Conservation (phyloP, 2,113 vertebrate genomes). For the Phylloscopus trochiloides region DNA sequence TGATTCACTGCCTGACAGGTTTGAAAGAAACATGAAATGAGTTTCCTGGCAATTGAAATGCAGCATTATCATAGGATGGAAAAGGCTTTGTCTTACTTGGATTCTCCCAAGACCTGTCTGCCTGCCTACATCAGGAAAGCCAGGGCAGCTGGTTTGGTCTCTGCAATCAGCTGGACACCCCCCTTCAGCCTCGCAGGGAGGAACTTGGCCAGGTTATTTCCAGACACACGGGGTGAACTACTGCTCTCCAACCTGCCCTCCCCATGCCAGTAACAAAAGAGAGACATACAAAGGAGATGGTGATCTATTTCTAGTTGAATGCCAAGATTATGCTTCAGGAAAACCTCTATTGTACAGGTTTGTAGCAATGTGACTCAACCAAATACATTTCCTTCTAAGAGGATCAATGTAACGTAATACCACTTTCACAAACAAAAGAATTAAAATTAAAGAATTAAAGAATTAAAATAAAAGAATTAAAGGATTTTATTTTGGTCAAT, state of each 20-base stretch:
- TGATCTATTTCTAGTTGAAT: not conserved
- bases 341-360: not conserved
- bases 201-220: not conserved
- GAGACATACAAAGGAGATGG: not conserved
- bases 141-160: rapidly evolving
- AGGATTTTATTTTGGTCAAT: not conserved
- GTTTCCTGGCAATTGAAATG: not conserved
- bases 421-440: not conserved
- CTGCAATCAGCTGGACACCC: not conserved
- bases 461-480: not conserved
- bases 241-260: not conserved
- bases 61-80: not conserved
- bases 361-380: not conserved
- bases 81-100: not conserved
- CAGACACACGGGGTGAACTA: not conserved
- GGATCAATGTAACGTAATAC: not conserved
- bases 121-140: not conserved
- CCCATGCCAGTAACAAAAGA: not conserved
- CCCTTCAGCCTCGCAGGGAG: not conserved
- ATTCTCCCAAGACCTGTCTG: not conserved
- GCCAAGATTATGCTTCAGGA: not conserved
- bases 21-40: not conserved
- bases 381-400: not conserved
- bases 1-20: not conserved
- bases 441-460: not conserved